Evolutionary conservation across 2,888 invertebrate species (phyloP), one percentile per base, ranked within the genome.

Genomic region (Hypomecis punctinalis): DNA sequence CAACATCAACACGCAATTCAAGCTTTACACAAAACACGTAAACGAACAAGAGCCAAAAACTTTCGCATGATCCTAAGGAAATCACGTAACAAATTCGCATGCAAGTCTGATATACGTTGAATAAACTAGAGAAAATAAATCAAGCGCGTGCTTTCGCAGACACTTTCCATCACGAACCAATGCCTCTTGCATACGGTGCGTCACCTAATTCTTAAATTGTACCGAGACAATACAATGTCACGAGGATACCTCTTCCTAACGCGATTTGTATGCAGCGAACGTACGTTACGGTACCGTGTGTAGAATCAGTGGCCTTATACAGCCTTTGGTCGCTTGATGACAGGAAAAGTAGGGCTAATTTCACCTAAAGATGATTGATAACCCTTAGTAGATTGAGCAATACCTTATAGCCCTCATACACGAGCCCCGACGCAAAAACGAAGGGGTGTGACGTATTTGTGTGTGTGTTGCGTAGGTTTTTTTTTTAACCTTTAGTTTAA

Each of bases 151-250:
- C 73, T 79, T 76, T 74, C 74, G 74, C 69, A 70, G 63, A 73
- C 59, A 80, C 81, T 82, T 82, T 81, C 82, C 76, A 75, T 76
- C 71, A 73, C 73, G 77, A 76, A 59, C 71, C 73, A 70, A 70
- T 67, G 69, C 69, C 69, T 61, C 72, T 60, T 67, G 81, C 81
- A 83, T 83, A 79, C 77, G 60, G 61, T 71, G 69, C 68, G 76
- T 76, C 78, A 77, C 82, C 84, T 76, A 83, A 84, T 86, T 86
- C 81, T 82, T 84, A 83, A 83, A 85, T 85, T 82, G 83, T 80
- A 75, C 57, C 56, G 70, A 43, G 74, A 79, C 80, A 80, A 80
- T 77, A 76, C 46, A 55, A 61, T 64, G 65, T 65, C 59, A 56
- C 51, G 62, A 67, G 45, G 58, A 58, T 40, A 40, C 45, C 56